Base-by-base conservation (phyloP, 2,113 vertebrate species). In the Macquaria ambigua region DNA sequence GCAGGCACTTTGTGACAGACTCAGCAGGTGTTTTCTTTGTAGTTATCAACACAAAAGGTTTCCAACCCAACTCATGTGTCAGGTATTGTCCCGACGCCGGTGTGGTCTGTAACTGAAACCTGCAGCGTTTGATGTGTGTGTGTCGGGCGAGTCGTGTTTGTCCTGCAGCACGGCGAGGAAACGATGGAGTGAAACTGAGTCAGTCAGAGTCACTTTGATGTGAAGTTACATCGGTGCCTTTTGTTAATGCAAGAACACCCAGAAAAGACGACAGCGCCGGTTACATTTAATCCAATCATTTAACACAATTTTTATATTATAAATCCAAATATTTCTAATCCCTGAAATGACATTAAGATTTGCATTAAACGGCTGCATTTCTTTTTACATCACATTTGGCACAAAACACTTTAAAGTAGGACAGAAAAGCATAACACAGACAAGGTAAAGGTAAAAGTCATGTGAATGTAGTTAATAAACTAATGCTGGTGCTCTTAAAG, bases 21-120 rank as follows among this genome's bases (percentile, higher is more conserved):
- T 46, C 37, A 43, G 66, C 89, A 91, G 90, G 43, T 90, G 82
- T 81, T 85, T 70, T 77, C 84, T 82, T 77, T 89, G 73, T 81
- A 59, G 39, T 59, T 28, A 0, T 0, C n/a, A 23, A 70, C 53
- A 84, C 76, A 84, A 82, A 81, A 63, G 67, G 46, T 71, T 48
- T 79, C 41, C 63, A 21, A 10, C 9, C 1, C 55, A 1, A 39
- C 71, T 81, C 84, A 15, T 62, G 34, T 86, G 77, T 87, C 79
- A 9, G 52, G 16, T 66, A 4, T 67, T 69, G 82, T 82, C 41
- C 31, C 12, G 12, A n/a, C 21, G 1, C 12, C 1, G 8, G 53
- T 67, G 77, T 56, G 69, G 81, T 58, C 18, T 52, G 88, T 83
- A 90, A 89, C 76, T 15, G 41, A 83, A 70, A 76, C 53, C 84